Evolutionary conservation across 2,113 vertebrate species (phyloP).

Genomic region (Mystacornis crossleyi): DNA sequence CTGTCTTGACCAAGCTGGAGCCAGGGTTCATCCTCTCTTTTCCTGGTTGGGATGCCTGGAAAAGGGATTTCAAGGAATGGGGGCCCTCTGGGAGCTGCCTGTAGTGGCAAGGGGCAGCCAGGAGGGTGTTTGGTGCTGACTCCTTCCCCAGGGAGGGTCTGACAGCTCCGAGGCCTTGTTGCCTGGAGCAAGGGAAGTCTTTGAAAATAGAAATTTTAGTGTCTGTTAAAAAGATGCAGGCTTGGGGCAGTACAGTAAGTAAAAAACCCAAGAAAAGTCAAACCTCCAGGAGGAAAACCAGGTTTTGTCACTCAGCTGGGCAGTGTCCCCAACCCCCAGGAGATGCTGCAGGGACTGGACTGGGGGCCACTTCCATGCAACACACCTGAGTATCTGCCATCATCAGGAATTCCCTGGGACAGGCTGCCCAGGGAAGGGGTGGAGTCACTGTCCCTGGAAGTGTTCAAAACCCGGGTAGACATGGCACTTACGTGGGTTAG

Average conservation of each 20-base stretch:
- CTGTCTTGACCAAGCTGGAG: fast-evolving
- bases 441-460: not conserved
- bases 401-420: not conserved
- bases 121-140: not conserved
- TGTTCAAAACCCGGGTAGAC: too few relatives aligned
- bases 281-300: not conserved
- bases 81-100: not conserved
- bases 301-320: not conserved
- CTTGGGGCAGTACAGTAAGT: not conserved
- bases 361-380: fast-evolving
- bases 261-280: not conserved
- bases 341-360: not conserved
- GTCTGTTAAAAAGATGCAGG: not conserved
- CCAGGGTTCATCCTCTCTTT: not conserved
- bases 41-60: fast-evolving
- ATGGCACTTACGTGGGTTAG: not conserved
- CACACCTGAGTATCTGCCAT: fast-evolving
- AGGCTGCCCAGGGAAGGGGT: not conserved
- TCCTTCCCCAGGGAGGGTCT: not conserved
- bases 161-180: fast-evolving
- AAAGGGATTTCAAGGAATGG: not conserved
- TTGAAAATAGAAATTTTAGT: not conserved
- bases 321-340: not conserved
- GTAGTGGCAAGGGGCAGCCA: not conserved
- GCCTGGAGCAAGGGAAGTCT: not conserved